Conservation (phyloP, 2,113 vertebrate species). For the Rynchops niger region DNA sequence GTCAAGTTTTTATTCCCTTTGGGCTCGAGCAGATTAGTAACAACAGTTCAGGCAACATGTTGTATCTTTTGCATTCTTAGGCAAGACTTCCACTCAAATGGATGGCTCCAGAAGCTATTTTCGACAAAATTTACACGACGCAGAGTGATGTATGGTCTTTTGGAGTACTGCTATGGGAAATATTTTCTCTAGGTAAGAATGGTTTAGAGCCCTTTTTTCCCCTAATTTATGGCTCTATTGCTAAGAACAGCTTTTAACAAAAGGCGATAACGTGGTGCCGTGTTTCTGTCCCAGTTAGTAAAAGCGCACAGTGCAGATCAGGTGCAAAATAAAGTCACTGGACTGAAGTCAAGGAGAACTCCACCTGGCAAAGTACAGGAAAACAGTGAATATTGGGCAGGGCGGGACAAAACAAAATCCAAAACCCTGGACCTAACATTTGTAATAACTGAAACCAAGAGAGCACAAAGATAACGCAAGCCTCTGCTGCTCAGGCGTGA, state of each 20-base stretch:
- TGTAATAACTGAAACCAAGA: not conserved
- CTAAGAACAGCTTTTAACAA: not conserved
- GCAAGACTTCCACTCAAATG: conserved; percentile 93
- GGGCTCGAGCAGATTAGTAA: not conserved
- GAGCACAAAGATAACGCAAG: not conserved
- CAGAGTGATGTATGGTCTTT: conserved; percentile 97
- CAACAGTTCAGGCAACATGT: not conserved
- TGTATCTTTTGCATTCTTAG: conserved; percentile 63
- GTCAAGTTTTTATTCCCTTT: rapidly evolving
- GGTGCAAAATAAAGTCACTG: not conserved
- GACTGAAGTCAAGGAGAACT: not conserved
- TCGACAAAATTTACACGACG: conserved; percentile 93
- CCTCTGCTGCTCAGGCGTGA: not conserved
- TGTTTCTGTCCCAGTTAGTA: not conserved
- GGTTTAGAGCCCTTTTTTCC: not conserved
- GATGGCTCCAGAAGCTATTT: conserved; percentile 97
- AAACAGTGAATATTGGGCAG: not conserved
- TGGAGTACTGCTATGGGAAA: conserved; percentile 93
- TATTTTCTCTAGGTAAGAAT: conserved; percentile 91
- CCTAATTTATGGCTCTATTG: not conserved
- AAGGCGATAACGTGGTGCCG: not conserved
- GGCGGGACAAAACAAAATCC: not conserved
- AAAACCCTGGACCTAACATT: not conserved
- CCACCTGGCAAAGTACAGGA: not conserved
- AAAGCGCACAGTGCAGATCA: not conserved